phyloP scores from a whole-genome alignment of 1,140 invertebrate genomes.

The Drosophila chauvacae region DNA sequence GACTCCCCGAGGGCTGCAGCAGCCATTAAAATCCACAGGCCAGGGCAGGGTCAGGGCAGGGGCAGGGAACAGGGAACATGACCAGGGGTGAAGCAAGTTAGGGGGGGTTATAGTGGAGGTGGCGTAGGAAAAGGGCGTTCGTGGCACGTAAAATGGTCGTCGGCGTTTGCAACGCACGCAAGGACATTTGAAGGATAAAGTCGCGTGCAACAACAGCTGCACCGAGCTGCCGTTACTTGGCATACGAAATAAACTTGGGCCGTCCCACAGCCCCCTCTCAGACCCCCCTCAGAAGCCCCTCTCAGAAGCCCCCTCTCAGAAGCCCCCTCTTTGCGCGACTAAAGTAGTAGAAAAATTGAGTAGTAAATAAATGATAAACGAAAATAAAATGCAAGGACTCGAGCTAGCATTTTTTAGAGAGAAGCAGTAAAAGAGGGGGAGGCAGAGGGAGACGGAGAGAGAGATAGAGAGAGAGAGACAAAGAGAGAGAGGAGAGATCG shows the following conservation, averaged over 20 bases:
- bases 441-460: background rate
- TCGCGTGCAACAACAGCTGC: conserved; percentile 72
- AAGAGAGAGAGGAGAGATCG: background rate
- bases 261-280: conserved; percentile 2
- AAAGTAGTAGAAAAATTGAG: conserved; percentile 83
- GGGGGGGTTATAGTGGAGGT: background rate
- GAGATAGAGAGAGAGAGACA: background rate
- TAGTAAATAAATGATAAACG: conserved; percentile 83
- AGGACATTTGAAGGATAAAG: conserved; percentile 84
- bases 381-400: conserved; percentile 82
- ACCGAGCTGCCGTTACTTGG: conserved; percentile 78
- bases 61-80: background rate
- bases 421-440: background rate
- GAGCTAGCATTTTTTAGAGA: conserved; percentile 34
- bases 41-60: conserved; percentile 16
- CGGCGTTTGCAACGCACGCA: conserved; percentile 80
- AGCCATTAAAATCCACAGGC: conserved; percentile 78
- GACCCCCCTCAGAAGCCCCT: too few relatives aligned
- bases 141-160: conserved; percentile 62
- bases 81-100: too few relatives aligned
- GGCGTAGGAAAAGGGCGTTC: conserved; percentile 14
- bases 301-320: too few relatives aligned
- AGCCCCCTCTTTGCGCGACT: conserved; percentile 49
- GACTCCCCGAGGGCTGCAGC: conserved; percentile 77
- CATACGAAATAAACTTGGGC: conserved; percentile 79